These are phyloP conservation scores for Sesamia inferens DNA, from an alignment of 2,888 invertebrate genomes.

Conservation along the genomic window DNA sequence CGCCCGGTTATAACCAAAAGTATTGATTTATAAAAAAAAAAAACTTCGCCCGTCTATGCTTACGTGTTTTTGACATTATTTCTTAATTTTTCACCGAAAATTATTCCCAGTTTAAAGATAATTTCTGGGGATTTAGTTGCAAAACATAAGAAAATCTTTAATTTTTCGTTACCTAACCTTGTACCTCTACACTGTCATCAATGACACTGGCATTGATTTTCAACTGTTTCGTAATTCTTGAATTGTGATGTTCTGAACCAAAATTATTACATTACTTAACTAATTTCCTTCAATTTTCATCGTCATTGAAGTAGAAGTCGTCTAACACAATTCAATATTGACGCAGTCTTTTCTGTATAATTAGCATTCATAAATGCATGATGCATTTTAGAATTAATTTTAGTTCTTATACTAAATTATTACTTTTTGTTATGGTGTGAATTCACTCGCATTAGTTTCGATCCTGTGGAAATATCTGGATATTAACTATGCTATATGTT, in stretches of 20 bases:
- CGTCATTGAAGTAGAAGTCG: background rate
- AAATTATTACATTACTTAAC: background rate
- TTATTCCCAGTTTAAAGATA: background rate
- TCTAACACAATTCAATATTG: background rate
- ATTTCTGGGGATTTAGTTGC: background rate
- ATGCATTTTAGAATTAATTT: background rate
- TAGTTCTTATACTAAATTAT: background rate
- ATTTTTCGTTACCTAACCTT: constrained; percentile 72
- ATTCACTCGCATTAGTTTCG: no score
- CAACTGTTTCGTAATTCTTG: constrained; percentile 55
- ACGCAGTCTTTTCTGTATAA: no score
- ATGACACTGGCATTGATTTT: constrained; percentile 75
- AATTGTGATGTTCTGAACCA: background rate
- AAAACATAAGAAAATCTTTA: constrained; percentile 53
- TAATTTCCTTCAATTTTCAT: constrained; percentile 1
- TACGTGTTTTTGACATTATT: constrained; percentile 5
- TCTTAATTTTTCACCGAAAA: background rate
- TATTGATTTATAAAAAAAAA: constrained; percentile 46
- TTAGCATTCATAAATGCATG: no score
- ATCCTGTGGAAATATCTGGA: no score
- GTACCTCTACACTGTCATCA: constrained; percentile 47
- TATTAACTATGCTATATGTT: no score
- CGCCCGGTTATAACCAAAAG: constrained; percentile 29
- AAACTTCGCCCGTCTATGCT: constrained; percentile 15
- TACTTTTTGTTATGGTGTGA: background rate